Conservation (phyloP, 2,113 vertebrate species). For the Phaethon lepturus region DNA sequence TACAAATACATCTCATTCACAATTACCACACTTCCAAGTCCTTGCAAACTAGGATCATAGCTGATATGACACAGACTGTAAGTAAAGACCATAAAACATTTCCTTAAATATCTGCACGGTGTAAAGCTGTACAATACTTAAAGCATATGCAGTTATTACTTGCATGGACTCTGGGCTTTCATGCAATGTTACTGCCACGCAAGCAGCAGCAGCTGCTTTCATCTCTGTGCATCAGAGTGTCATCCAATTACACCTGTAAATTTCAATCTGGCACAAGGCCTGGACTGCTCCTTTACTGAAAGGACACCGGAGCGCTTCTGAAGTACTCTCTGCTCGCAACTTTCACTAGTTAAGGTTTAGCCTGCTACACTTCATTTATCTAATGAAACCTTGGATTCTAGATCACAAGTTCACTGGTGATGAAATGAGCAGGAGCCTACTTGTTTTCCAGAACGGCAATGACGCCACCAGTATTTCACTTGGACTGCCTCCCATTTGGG, state of each 20-base stretch:
- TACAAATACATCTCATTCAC: background rate
- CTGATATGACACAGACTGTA: background rate
- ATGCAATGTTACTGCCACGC: background rate
- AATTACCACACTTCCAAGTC: background rate
- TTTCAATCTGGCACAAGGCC: background rate
- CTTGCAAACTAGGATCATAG: background rate
- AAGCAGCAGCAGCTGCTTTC: background rate
- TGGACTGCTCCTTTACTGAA: background rate
- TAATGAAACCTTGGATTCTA: background rate
- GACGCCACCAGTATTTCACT: background rate
- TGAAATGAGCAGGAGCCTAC: background rate
- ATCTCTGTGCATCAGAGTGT: background rate
- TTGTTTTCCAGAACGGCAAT: background rate
- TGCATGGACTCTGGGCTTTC: background rate
- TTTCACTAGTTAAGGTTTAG: background rate
- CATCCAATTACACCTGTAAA: background rate
- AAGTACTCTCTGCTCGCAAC: background rate
- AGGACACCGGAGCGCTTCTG: background rate
- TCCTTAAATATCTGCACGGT: background rate
- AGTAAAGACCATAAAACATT: background rate
- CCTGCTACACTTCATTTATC: conserved; percentile 1
- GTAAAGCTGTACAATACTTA: background rate
- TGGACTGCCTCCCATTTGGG: background rate
- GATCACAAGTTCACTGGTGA: background rate
- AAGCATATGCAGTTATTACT: background rate